A percentile compares a stretch with the other conserved stretches of the same genome.
Conservation (phyloP, 2,888 invertebrate genomes). For the Nymphalis urticae region DNA sequence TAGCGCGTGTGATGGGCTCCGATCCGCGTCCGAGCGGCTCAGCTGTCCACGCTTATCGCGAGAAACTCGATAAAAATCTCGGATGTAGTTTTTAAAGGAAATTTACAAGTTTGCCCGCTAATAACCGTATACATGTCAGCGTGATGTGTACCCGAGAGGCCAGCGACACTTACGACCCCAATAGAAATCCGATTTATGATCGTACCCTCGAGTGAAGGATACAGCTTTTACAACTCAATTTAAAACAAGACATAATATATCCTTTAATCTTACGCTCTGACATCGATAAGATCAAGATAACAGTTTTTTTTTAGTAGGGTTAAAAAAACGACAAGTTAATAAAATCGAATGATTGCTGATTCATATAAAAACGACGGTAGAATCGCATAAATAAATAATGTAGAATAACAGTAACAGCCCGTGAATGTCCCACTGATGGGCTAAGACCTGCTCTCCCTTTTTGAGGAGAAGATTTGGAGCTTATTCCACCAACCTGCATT, state of each 20-base stretch:
- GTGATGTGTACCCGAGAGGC: constrained; percentile 56
- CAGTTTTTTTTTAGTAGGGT: not conserved
- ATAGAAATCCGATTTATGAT: constrained; percentile 69
- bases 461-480: too few species aligned
- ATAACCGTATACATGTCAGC: constrained; percentile 66
- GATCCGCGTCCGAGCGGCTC: constrained; percentile 42
- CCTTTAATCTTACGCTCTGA: constrained; percentile 45
- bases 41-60: constrained; percentile 52
- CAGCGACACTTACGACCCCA: constrained; percentile 68
- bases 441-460: too few species aligned
- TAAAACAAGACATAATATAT: constrained; percentile 58
- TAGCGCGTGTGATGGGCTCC: constrained; percentile 47
- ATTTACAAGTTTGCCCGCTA: constrained; percentile 64
- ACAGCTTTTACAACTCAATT: constrained; percentile 74
- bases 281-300: constrained; percentile 20
- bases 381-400: too few species aligned
- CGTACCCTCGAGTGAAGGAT: constrained; percentile 65
- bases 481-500: too few species aligned
- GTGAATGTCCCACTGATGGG: too few species aligned
- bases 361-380: not conserved
- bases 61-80: constrained; percentile 66
- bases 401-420: too few species aligned
- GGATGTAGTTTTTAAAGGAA: constrained; percentile 64
- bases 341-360: not conserved
- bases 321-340: not conserved